Evolutionary conservation across 2,113 vertebrate genomes (phyloP).

Genomic region (Siniperca knerii): DNA sequence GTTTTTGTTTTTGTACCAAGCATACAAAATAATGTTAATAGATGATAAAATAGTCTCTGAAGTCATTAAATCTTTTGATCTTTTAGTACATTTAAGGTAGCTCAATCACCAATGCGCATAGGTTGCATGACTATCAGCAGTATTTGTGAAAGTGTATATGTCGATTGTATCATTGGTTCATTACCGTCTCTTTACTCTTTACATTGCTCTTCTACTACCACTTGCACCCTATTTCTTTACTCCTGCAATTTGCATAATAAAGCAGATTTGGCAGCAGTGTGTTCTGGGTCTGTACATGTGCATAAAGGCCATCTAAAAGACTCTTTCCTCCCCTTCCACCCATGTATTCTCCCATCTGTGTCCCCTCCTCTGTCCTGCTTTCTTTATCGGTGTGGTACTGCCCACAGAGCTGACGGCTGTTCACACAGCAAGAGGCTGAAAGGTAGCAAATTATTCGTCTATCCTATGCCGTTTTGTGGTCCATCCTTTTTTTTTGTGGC

Average conservation of each 20-base stretch:
- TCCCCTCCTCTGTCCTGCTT: conserved; percentile 14
- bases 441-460: conserved; percentile 28
- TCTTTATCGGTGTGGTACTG: conserved; percentile 6
- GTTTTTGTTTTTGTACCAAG: neutral
- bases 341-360: conserved; percentile 33
- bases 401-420: conserved; percentile 37
- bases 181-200: neutral
- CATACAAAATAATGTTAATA: neutral
- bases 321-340: neutral
- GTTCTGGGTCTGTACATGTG: conserved; percentile 19
- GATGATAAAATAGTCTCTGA: neutral
- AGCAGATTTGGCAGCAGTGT: neutral
- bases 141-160: neutral
- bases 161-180: neutral
- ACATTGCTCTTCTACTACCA: too few species aligned
- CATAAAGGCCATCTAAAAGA: neutral
- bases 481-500: neutral
- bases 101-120: neutral
- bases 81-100: neutral
- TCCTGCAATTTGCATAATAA: neutral
- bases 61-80: neutral
- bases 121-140: neutral
- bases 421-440: conserved; percentile 38
- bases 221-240: neutral
- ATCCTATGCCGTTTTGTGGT: neutral